phyloP scores from a whole-genome alignment of 2,113 vertebrate genomes.

The Brachyistius frenatus region DNA sequence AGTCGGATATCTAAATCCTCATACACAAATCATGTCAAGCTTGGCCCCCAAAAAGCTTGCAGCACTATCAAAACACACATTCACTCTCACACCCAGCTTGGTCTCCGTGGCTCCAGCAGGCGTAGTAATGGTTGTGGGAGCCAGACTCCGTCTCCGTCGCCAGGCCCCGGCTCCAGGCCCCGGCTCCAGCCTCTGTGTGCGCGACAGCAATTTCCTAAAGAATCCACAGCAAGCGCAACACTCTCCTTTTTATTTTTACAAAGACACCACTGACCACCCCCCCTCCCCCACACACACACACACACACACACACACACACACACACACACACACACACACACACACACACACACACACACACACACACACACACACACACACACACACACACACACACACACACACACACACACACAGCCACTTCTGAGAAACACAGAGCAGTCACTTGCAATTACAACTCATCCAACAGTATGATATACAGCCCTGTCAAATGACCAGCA shows the following conservation, averaged over 20 bases:
- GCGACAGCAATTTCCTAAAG: constrained; percentile 92
- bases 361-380: constrained; percentile 14
- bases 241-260: constrained; percentile 87
- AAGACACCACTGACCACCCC: constrained; percentile 88
- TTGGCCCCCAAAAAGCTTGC: constrained; percentile 14
- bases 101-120: constrained; percentile 59
- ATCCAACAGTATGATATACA: constrained; percentile 73
- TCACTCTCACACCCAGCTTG: constrained; percentile 42
- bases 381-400: no score
- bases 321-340: not conserved
- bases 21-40: not conserved
- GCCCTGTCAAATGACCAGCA: constrained; percentile 62
- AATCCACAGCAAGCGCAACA: constrained; percentile 87
- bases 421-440: constrained; percentile 65
- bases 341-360: constrained; percentile 13
- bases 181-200: constrained; percentile 84
- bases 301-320: constrained; percentile 7
- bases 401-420: constrained; percentile 25
- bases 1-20: not conserved
- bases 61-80: constrained; percentile 58
- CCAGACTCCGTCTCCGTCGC: constrained; percentile 61
- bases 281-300: constrained; percentile 1
- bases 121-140: constrained; percentile 58
- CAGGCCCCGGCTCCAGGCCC: constrained; percentile 70
- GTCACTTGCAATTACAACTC: constrained; percentile 73